Evolutionary conservation across 2,888 invertebrate genomes (phyloP), one percentile per base, ranked within the genome.

Genomic region (Rhamphomyia laevipes): DNA sequence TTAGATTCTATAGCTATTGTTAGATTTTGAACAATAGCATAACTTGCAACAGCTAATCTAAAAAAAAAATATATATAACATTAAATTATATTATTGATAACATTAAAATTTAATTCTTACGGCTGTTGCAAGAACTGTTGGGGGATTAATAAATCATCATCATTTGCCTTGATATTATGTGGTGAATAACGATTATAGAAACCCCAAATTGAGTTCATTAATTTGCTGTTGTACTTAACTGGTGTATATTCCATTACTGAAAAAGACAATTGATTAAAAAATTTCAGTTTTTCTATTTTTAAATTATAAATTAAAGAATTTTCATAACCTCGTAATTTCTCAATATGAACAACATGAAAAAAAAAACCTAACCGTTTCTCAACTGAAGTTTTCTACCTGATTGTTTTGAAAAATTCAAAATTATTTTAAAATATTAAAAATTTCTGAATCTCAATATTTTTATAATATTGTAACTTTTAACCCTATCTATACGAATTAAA

Each of bases 151-250:
- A 7, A 27, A 27, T 67, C 68, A 58, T 75, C 77, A 63, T 84
- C 84, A 62, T 80, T 82, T 60, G 81, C 84, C 74, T 90, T 89
- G 57, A 90, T 83, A 68, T 90, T 90, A 62, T 90, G 88, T 1
- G 88, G 86, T 1, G 90, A 89, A 66, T 88, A 88, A 44, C 86
- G 81, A 68, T 90, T 90, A 75, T 90, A 90, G 55, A 82, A 73
- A n/a, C 89, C 88, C 90, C 90, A 90, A 66, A 90, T 87, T 69
- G 87, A 86, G 67, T 88, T 88, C 90, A 90, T 90, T 64, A 88
- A 68, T 68, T 88, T 89, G 66, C 84, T 84, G 69, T 83, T 89
- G 71, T 90, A 90, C 63, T 86, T 84, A 51, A 82, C 68, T 16
- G 85, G 86, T 7, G 78, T 76, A 45, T 80, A 73, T 62, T 84